Base-by-base conservation (phyloP, 2,797 vertebrate species). In the Prunella strophiata region DNA sequence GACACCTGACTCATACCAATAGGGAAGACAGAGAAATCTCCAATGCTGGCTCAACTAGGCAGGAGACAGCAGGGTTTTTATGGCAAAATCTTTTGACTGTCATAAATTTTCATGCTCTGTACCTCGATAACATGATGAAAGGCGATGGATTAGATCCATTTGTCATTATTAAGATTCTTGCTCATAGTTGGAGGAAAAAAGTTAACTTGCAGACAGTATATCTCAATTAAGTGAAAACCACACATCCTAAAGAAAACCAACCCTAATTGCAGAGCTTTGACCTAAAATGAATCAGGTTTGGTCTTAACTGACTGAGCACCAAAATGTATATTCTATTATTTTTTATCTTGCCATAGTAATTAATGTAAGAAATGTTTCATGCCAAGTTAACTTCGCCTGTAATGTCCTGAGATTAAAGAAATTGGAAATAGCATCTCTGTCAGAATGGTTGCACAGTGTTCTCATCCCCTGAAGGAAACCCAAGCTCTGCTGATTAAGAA, bases 401-500 rank as follows among this genome's bases (percentile, higher is more conserved):
- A 92, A 87, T 96, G 96, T 97, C 78, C 78, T 92, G 85, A 97
- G 89, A 97, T 97, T 97, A 97, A 97, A 98, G 91, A 84, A 97
- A 91, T 83, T 94, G 94, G 95, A 96, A 97, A 96, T 77, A 89
- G 63, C 51, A 58, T 79, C 76, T 96, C 93, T 89, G 63, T 96
- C 85, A 94, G 89, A 97, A 84, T 86, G 92, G 73, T 62, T 88
- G 88, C 67, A 76, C 48, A 96, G 71, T 83, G 45, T 70, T 96
- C 93, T 89, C 88, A 96, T 94, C 79, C 97, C 97, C 97, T 80
- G 82, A 97, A 98, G 96, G 97, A 96, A 97, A 89, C 59, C 92
- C 85, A 85, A 34, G 92, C 80, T 96, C 80, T 97, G 97, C 97
- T 97, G 97, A 98, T 96, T 97, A 95, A 97, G 96, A 97, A 94